A percentile compares a stretch with the other conserved stretches of the same genome.
phyloP scores from a whole-genome alignment of 2,797 vertebrate genomes.

The Phalanger gymnotis region DNA sequence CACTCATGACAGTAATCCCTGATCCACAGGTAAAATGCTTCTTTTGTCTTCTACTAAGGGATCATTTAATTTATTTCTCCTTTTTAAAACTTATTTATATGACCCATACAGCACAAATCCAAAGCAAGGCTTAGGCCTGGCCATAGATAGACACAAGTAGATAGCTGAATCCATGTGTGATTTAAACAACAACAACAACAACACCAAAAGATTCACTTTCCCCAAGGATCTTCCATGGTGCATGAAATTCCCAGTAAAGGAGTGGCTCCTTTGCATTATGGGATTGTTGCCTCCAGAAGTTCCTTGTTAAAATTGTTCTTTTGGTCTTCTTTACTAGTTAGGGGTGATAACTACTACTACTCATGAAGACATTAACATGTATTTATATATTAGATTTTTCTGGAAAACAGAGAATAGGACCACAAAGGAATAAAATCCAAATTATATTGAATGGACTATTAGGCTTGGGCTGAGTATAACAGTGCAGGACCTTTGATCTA shows the following conservation, averaged over 20 bases:
- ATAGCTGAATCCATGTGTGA: slow-evolving; percentile 22
- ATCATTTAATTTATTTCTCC: slow-evolving; percentile 15
- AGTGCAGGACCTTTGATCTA: not conserved
- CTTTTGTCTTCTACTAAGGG: slow-evolving; percentile 69
- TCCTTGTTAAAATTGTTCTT: slow-evolving; percentile 26
- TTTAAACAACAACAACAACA: not conserved
- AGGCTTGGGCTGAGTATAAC: not conserved
- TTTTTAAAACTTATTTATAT: slow-evolving; percentile 69
- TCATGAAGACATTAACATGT: not conserved
- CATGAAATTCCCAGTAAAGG: not conserved
- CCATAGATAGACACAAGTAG: slow-evolving; percentile 34
- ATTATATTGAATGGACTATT: not conserved
- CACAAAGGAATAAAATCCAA: slow-evolving; percentile 8
- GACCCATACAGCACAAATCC: slow-evolving; percentile 37
- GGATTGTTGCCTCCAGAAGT: not conserved
- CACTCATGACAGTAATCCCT: slow-evolving; percentile 68
- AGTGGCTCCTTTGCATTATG: not conserved
- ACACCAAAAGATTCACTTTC: slow-evolving; percentile 4
- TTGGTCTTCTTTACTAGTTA: slow-evolving; percentile 8
- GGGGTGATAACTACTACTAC: slow-evolving; percentile 6
- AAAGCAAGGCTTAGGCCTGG: slow-evolving; percentile 36
- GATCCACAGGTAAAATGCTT: slow-evolving; percentile 67
- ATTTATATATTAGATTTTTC: slow-evolving; percentile 8
- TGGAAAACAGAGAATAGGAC: slow-evolving; percentile 32
- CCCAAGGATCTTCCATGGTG: not conserved